phyloP scores from a whole-genome alignment of 30 jellyfish, hydroid and myxozoan genomes.

The Rhopilema esculentum region DNA sequence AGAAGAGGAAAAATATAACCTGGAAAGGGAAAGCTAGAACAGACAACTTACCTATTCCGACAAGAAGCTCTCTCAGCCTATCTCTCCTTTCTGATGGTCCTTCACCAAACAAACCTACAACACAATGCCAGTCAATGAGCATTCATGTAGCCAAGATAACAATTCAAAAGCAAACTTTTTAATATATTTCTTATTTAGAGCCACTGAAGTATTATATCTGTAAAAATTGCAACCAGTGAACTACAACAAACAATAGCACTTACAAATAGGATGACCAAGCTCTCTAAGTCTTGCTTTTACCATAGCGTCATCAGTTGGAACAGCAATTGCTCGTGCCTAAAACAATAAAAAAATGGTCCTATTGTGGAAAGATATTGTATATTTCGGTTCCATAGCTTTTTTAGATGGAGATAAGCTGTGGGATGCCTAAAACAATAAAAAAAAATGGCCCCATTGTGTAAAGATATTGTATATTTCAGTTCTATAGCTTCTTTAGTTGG shows the following conservation, averaged over 20 bases:
- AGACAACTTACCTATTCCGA: slow-evolving; percentile 67
- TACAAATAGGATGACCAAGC: slow-evolving; percentile 99
- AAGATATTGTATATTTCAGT: no score
- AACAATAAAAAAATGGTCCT: background rate
- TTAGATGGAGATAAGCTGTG: background rate
- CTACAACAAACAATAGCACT: background rate
- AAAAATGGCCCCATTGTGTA: no score
- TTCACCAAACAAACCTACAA: slow-evolving; percentile 94
- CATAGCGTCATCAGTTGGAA: slow-evolving; percentile 96
- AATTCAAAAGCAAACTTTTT: no score
- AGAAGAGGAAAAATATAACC: background rate
- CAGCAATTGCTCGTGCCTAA: slow-evolving; percentile 94
- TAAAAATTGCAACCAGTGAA: no score
- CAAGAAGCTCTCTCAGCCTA: slow-evolving; percentile 89
- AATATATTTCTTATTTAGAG: no score
- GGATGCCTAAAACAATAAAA: background rate
- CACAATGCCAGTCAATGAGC: background rate
- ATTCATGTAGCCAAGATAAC: background rate
- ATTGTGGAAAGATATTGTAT: background rate
- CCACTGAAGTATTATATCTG: no score
- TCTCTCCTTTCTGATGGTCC: slow-evolving; percentile 99
- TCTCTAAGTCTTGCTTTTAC: slow-evolving; percentile 97
- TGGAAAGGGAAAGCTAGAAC: background rate
- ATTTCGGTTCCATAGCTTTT: no score
- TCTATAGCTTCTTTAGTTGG: no score